Percentiles rank a stretch among this genome's conserved stretches.
phyloP scores from a whole-genome alignment of 2,888 invertebrate genomes.

The Muschampia staudingeri region DNA sequence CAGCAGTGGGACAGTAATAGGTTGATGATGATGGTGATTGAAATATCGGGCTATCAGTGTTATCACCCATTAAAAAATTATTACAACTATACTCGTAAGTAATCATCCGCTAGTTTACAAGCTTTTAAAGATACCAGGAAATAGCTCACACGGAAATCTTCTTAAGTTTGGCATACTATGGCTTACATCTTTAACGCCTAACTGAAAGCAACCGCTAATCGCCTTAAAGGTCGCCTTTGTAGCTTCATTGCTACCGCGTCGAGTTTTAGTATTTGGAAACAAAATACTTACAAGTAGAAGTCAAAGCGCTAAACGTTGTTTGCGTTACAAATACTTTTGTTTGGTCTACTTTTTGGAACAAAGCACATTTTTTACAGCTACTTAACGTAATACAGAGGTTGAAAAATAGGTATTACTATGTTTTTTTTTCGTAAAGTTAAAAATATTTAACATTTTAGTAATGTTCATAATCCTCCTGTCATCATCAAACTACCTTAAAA shows the following conservation, averaged over 20 bases:
- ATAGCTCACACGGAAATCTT: neutral
- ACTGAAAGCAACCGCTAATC: constrained; percentile 18
- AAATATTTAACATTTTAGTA: too few species aligned
- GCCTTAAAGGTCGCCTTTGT: neutral
- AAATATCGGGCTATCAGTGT: too few species aligned
- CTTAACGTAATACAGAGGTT: neutral
- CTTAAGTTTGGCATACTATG: neutral
- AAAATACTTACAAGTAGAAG: neutral
- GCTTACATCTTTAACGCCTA: neutral
- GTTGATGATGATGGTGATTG: too few species aligned
- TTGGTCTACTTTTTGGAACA: neutral
- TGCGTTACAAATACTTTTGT: neutral
- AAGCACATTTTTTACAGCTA: neutral
- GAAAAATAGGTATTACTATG: neutral
- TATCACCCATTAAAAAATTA: too few species aligned
- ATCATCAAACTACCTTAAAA: too few species aligned
- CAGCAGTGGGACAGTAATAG: too few species aligned
- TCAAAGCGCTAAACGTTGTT: neutral
- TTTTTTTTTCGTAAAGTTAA: too few species aligned
- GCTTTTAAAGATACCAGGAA: neutral
- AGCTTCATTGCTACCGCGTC: neutral
- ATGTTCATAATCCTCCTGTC: too few species aligned
- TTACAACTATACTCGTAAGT: neutral
- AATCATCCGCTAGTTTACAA: neutral
- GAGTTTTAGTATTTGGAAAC: neutral